These are phyloP conservation scores for Anthopleura xanthogrammica DNA, from an alignment of 92 coral and sea anemone species.

Conservation along the genomic window DNA sequence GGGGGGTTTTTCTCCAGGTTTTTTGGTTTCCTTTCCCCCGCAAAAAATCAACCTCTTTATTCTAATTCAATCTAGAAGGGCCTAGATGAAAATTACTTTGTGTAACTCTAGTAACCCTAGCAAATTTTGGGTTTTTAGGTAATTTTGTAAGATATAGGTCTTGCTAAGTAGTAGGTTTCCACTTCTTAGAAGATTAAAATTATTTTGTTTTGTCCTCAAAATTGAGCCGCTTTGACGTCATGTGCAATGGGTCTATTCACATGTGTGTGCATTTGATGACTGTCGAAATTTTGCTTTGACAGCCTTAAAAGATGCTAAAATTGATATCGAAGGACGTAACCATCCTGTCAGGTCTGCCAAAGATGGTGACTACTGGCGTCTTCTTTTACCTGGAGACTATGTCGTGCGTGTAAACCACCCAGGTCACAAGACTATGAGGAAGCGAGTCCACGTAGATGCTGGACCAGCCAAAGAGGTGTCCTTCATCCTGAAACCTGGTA, in stretches of 20 bases:
- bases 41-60: too few relatives aligned
- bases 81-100: too few relatives aligned
- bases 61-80: too few relatives aligned
- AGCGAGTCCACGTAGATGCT: slow-evolving; percentile 43
- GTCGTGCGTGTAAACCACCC: slow-evolving; percentile 45
- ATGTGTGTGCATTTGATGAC: not conserved
- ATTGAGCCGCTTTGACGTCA: too few relatives aligned
- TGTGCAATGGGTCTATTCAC: not conserved
- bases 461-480: slow-evolving; percentile 45
- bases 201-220: too few relatives aligned
- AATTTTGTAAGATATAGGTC: too few relatives aligned
- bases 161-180: too few relatives aligned
- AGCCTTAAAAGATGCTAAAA: slow-evolving; percentile 54
- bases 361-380: slow-evolving; percentile 96
- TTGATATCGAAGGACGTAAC: slow-evolving; percentile 45
- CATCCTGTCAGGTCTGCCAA: slow-evolving; percentile 69
- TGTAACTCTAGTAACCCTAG: too few relatives aligned
- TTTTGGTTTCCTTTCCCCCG: too few relatives aligned
- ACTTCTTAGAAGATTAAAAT: too few relatives aligned
- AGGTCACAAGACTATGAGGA: slow-evolving; percentile 55
- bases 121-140: too few relatives aligned
- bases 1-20: too few relatives aligned
- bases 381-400: slow-evolving; percentile 68
- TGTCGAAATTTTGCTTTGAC: not conserved
- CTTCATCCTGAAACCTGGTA: slow-evolving; percentile 47